Evolutionary conservation across 1,140 invertebrate genomes (phyloP), one percentile per base, ranked within the genome.

Genomic region (Anastatus disparis): DNA sequence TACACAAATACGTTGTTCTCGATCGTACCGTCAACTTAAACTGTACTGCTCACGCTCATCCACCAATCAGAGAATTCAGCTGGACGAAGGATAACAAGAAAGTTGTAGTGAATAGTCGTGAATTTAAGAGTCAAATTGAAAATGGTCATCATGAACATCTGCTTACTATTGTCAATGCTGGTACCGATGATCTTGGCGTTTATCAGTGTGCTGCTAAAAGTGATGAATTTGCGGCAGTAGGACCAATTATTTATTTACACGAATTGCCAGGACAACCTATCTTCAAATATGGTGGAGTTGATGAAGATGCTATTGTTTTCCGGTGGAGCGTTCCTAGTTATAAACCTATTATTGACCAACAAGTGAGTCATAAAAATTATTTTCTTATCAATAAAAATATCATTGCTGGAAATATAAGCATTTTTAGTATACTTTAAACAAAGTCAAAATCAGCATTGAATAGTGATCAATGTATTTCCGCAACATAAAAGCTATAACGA

Each of bases 21-120:
- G 7, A 64, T 58, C 15, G 8, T 58, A 20, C 35, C 40, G 3
- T n/a, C 17, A 82, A 63, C 63, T 50, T 86, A 24, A 82, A 79
- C 13, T 86, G 84, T 73, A 74, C 81, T 26, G 83, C 85, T 7
- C 82, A 84, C 66, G 77, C 82, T 0, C 77, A 83, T 62, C 83
- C 83, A 12, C 69, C 70, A 12, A 74, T 80, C 13, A 71, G 70
- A 12, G 78, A 38, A 26, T 0, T 84, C 77, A 74, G 52, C 50
- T 76, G 71, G 73, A 13, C 68, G 17, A 69, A 71, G 38, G 42
- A 63, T 17, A 50, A 40, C 6, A 17, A 56, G 6, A 24, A 56
- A 0, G 50, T 71, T 2, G 53, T 1, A 20, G 59, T 71, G 44
- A 40, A 59, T 15, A 13, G 20, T 3, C 31, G 29, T 0, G 1